Evolutionary conservation across 2,797 vertebrate species (phyloP).

Genomic region (Melanotaenia trifasciata): DNA sequence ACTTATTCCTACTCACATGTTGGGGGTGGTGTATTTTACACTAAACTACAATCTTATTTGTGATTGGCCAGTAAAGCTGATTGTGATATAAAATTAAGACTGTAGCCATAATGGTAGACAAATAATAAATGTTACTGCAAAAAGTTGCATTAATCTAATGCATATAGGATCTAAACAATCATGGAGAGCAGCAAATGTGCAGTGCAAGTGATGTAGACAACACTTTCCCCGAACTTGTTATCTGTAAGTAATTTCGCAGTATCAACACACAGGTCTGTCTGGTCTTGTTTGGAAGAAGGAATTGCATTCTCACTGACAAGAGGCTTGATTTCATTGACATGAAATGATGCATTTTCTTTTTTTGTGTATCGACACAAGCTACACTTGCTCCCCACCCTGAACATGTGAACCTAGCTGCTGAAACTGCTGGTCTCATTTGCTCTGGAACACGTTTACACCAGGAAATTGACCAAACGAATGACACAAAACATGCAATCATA

Average conservation of each 20-base stretch:
- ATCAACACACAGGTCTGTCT: constrained; percentile 43
- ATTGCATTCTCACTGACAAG: constrained; percentile 5
- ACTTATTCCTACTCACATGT: too few relatives aligned
- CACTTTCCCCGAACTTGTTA: background rate
- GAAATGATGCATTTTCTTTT: constrained; percentile 11
- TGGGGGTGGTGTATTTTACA: too few relatives aligned
- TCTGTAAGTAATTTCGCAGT: background rate
- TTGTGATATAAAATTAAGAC: too few relatives aligned
- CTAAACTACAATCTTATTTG: too few relatives aligned
- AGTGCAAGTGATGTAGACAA: background rate
- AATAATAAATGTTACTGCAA: background rate
- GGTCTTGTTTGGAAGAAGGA: constrained; percentile 23
- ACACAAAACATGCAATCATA: constrained; percentile 3
- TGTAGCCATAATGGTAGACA: too few relatives aligned
- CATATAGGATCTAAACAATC: background rate
- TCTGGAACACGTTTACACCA: constrained; percentile 1
- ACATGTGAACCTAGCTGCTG: background rate
- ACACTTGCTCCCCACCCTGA: background rate
- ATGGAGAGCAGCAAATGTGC: background rate
- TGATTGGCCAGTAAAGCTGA: too few relatives aligned
- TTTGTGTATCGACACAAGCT: constrained; percentile 10
- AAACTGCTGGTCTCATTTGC: background rate
- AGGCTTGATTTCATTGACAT: constrained; percentile 15
- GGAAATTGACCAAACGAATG: background rate
- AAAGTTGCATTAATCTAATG: background rate